phyloP scores from a whole-genome alignment of 2,113 vertebrate species.

The Corythornis vintsioides region DNA sequence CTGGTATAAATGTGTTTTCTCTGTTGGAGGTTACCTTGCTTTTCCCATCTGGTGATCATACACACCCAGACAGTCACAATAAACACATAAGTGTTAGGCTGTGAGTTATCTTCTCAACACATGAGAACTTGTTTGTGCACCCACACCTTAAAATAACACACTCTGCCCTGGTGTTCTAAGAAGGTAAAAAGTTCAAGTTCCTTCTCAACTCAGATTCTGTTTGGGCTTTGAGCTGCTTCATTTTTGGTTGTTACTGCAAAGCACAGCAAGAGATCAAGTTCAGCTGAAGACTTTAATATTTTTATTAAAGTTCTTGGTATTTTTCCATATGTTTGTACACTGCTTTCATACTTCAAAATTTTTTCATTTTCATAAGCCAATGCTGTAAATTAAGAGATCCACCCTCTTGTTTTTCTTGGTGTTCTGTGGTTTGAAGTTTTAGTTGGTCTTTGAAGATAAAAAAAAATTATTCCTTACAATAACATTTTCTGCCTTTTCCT shows the following conservation, averaged over 20 bases:
- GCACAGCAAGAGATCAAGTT: neutral
- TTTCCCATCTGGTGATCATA: neutral
- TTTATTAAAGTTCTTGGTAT: constrained; percentile 24
- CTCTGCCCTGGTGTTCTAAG: neutral
- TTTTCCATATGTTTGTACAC: constrained; percentile 40
- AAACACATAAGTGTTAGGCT: neutral
- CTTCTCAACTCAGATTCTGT: neutral
- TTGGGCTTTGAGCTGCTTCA: neutral
- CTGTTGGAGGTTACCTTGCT: neutral
- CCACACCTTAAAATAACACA: neutral
- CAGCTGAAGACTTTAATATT: neutral
- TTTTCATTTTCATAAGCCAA: neutral
- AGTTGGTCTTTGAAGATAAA: neutral
- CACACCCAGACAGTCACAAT: neutral
- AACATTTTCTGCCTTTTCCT: neutral
- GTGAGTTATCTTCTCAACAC: neutral
- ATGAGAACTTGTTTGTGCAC: neutral
- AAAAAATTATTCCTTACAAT: neutral
- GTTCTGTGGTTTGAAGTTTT: neutral
- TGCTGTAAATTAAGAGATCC: neutral
- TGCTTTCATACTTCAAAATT: constrained; percentile 7
- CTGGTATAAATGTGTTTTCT: neutral
- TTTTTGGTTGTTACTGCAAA: neutral
- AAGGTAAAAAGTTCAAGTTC: neutral
- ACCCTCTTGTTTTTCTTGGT: neutral